These are phyloP conservation scores for Phainopepla nitens DNA, from an alignment of 2,113 vertebrate species.

Conservation along the genomic window DNA sequence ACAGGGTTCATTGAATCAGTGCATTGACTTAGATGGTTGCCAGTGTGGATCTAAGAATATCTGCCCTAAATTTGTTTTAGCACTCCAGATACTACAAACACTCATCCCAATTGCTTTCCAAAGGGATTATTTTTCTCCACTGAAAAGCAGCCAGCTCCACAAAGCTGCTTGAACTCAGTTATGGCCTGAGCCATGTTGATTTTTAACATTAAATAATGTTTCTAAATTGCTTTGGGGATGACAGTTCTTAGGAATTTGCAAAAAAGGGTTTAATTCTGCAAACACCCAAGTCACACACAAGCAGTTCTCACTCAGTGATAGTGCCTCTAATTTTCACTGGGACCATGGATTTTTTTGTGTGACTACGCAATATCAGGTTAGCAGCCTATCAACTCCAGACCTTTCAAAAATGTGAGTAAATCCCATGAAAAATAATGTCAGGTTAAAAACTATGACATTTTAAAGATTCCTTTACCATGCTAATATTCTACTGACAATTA, in stretches of 20 bases:
- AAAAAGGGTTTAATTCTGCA: not conserved
- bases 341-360: not conserved
- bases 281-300: not conserved
- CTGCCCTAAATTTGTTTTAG: conserved; percentile 31
- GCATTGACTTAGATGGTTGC: conserved; percentile 12
- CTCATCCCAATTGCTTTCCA: conserved; percentile 41
- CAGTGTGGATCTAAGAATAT: conserved; percentile 39
- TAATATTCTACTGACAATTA: not conserved
- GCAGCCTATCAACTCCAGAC: not conserved
- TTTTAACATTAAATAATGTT: conserved; percentile 46
- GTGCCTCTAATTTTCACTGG: not conserved
- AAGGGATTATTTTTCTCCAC: conserved; percentile 43
- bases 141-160: conserved; percentile 37
- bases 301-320: not conserved
- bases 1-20: not conserved
- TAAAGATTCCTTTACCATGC: not conserved
- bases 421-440: not conserved
- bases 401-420: not conserved
- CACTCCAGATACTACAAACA: conserved; percentile 33
- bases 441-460: not conserved
- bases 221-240: conserved; percentile 16
- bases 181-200: conserved; percentile 7
- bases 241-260: not conserved
- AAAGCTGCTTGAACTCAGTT: conserved; percentile 33
- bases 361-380: not conserved